A percentile compares a stretch with the other conserved stretches of the same genome.
Conservation (phyloP, 2,113 vertebrate genomes). For the Phrynocephalus versicolor region DNA sequence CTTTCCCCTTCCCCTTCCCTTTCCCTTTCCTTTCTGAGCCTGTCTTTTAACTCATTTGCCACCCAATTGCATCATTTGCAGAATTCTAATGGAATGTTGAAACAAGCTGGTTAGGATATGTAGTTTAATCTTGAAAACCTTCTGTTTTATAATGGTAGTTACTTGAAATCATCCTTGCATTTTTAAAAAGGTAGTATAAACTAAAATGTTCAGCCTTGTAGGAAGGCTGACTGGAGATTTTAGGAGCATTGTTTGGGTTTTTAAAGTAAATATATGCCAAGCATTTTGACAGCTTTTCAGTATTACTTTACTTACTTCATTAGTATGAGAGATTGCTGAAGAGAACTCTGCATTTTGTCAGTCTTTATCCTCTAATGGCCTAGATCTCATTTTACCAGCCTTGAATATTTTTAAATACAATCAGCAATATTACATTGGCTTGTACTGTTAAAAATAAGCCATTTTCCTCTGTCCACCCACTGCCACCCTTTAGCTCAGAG, state of each 20-base stretch:
- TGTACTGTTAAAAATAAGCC: conserved; percentile 28
- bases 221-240: conserved; percentile 6
- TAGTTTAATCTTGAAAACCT: background rate
- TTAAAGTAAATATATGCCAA: background rate
- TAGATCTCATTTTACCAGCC: conserved; percentile 4
- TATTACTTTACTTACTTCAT: background rate
- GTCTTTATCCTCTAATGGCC: conserved; percentile 13
- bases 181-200: conserved; percentile 28
- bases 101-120: background rate
- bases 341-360: background rate
- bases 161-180: conserved; percentile 27
- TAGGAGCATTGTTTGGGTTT: background rate
- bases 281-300: conserved; percentile 1
- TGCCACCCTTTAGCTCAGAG: too few species aligned
- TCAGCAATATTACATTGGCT: background rate
- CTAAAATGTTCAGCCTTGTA: background rate
- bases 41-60: background rate
- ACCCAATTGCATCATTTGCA: background rate
- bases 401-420: conserved; percentile 15
- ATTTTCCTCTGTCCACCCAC: background rate
- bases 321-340: background rate
- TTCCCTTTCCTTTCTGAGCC: background rate
- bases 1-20: background rate
- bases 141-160: background rate
- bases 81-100: background rate